phyloP scores from a whole-genome alignment of 2,888 invertebrate species.

The Leptura quadrifasciata region DNA sequence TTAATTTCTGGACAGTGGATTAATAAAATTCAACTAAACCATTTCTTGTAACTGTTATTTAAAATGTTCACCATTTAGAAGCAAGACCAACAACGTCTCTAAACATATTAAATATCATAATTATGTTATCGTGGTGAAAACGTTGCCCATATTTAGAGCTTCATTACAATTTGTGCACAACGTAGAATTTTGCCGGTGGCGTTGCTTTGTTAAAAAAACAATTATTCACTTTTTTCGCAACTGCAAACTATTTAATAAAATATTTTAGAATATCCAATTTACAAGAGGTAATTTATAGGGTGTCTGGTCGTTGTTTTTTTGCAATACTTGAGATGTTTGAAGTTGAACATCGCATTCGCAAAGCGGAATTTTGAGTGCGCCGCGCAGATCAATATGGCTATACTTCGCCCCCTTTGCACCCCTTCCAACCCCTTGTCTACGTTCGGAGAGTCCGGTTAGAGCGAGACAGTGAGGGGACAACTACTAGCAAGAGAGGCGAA shows the following conservation, averaged over 20 bases:
- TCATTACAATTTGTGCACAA: background rate
- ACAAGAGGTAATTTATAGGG: conserved; percentile 45
- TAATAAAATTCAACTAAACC: background rate
- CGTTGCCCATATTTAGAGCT: background rate
- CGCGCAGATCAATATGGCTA: conserved; percentile 67
- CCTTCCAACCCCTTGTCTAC: conserved; percentile 53
- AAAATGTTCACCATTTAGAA: background rate
- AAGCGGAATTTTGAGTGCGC: conserved; percentile 59
- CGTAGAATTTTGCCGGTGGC: background rate
- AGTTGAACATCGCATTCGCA: conserved; percentile 55
- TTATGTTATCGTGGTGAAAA: background rate
- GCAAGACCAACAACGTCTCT: background rate
- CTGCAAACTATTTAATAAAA: conserved; percentile 6
- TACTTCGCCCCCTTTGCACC: conserved; percentile 58
- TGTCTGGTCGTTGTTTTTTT: conserved; percentile 54
- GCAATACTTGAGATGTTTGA: conserved; percentile 59
- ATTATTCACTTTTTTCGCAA: background rate
- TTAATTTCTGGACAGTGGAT: background rate
- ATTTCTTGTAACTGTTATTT: background rate
- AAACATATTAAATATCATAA: background rate
- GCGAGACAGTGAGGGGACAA: conserved; percentile 12
- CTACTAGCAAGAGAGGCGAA: conserved; percentile 25
- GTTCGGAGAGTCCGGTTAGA: conserved; percentile 47
- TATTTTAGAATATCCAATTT: conserved; percentile 31
- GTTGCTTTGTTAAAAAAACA: background rate